phyloP scores from a whole-genome alignment of 1,140 invertebrate species.

The Heliconius hewitsoni region DNA sequence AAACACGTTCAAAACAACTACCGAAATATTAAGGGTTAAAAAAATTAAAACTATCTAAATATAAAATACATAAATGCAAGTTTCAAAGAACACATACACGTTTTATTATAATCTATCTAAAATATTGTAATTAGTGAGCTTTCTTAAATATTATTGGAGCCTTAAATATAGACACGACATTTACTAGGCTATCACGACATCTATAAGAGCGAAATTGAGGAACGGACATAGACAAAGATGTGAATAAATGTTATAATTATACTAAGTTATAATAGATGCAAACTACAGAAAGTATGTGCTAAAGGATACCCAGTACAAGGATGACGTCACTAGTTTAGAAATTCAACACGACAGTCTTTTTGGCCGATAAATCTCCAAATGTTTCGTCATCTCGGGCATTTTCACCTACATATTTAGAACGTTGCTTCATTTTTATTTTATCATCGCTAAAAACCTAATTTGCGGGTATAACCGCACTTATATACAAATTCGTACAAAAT shows the following conservation, averaged over 20 bases:
- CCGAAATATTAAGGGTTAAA: neutral
- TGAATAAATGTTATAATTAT: constrained; percentile 59
- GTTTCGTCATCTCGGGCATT: constrained; percentile 29
- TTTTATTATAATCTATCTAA: constrained; percentile 54
- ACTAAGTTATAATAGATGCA: constrained; percentile 58
- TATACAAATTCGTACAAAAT: constrained; percentile 38
- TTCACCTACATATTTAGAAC: constrained; percentile 41
- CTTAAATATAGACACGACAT: constrained; percentile 70
- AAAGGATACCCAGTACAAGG: constrained; percentile 41
- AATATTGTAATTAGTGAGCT: constrained; percentile 66
- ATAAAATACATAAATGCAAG: constrained; percentile 22
- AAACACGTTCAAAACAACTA: neutral
- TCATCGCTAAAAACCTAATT: constrained; percentile 31
- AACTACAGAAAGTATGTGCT: constrained; percentile 52
- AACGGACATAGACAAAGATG: constrained; percentile 77
- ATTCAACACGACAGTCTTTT: neutral
- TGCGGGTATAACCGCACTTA: constrained; percentile 30
- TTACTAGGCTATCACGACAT: constrained; percentile 78
- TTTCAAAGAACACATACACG: constrained; percentile 54
- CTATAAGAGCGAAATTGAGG: constrained; percentile 78
- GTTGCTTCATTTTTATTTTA: constrained; percentile 37
- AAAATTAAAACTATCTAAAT: neutral
- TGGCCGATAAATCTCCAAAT: constrained; percentile 19
- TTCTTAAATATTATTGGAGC: constrained; percentile 53
- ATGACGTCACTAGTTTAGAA: neutral